Evolutionary conservation across 2,888 invertebrate species (phyloP).

Genomic region (Drosophila melanosoma): DNA sequence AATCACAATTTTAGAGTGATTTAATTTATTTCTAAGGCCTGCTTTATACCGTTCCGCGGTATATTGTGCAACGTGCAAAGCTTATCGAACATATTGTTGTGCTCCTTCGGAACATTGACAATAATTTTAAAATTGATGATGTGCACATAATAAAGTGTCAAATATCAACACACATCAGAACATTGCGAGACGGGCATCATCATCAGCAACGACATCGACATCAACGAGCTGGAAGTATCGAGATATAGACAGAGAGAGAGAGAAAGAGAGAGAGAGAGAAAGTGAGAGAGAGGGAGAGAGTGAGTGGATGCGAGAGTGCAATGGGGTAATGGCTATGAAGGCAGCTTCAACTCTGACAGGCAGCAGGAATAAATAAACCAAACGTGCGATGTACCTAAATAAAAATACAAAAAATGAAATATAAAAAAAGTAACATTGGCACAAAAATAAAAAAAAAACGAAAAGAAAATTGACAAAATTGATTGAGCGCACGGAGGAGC

Average conservation of each 20-base stretch:
- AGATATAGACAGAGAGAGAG: background rate
- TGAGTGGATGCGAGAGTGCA: background rate
- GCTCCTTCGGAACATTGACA: constrained; percentile 48
- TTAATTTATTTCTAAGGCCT: background rate
- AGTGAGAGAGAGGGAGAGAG: background rate
- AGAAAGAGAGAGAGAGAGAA: too few relatives aligned
- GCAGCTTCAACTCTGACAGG: constrained; percentile 52
- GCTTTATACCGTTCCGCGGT: background rate
- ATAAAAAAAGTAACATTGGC: constrained; percentile 17
- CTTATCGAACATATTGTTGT: constrained; percentile 42
- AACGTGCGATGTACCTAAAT: constrained; percentile 52
- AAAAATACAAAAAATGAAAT: constrained; percentile 17
- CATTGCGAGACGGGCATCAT: constrained; percentile 59
- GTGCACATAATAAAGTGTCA: constrained; percentile 82
- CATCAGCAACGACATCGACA: constrained; percentile 50
- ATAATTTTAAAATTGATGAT: constrained; percentile 81
- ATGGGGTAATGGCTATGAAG: constrained; percentile 52
- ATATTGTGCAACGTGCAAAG: background rate
- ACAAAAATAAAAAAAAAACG: constrained; percentile 23
- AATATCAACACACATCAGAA: constrained; percentile 74
- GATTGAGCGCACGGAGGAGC: constrained; percentile 67
- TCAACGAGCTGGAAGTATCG: constrained; percentile 17
- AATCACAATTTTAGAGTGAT: background rate
- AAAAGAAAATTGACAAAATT: constrained; percentile 70
- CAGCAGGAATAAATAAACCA: constrained; percentile 62